phyloP scores from a whole-genome alignment of 2,113 vertebrate species.

The Protomyctophum bolini region DNA sequence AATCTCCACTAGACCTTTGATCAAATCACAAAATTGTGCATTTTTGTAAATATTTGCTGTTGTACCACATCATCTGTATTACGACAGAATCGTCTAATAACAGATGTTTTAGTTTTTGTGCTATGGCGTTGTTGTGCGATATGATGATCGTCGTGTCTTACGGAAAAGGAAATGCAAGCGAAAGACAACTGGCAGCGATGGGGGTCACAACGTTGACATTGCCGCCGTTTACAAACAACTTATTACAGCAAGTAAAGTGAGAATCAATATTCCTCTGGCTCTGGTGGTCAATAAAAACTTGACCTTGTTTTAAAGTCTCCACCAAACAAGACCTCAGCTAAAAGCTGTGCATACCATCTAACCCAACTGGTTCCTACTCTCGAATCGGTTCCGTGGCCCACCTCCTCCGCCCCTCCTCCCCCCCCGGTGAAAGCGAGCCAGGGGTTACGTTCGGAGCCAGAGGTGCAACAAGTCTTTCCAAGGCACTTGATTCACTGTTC shows the following conservation, averaged over 20 bases:
- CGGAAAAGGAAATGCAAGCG: slow-evolving; percentile 57
- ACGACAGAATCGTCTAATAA: slow-evolving; percentile 23
- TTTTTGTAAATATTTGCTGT: slow-evolving; percentile 39
- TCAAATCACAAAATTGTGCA: slow-evolving; percentile 24
- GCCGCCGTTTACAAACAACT: slow-evolving; percentile 30
- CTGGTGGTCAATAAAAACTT: slow-evolving; percentile 43
- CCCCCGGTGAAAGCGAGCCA: slow-evolving; percentile 42
- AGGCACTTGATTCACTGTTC: slow-evolving; percentile 77
- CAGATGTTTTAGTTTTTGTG: slow-evolving; percentile 19
- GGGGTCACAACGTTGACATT: slow-evolving; percentile 40
- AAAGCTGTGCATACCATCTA: slow-evolving; percentile 41
- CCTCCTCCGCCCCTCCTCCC: slow-evolving; percentile 15
- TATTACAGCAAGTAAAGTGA: slow-evolving; percentile 35
- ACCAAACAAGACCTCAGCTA: slow-evolving; percentile 30
- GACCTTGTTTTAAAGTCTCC: slow-evolving; percentile 18
- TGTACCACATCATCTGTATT: slow-evolving; percentile 54
- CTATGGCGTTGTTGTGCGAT: slow-evolving; percentile 34
- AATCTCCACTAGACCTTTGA: no score
- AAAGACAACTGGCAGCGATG: slow-evolving; percentile 23
- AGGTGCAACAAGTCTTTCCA: slow-evolving; percentile 60
- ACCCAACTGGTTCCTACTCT: slow-evolving; percentile 42
- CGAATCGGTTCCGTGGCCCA: slow-evolving; percentile 43
- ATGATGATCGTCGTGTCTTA: slow-evolving; percentile 29
- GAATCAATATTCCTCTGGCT: slow-evolving; percentile 43
- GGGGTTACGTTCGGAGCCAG: slow-evolving; percentile 46